phyloP scores from a whole-genome alignment of 2,113 vertebrate genomes.

The Apus apus region DNA sequence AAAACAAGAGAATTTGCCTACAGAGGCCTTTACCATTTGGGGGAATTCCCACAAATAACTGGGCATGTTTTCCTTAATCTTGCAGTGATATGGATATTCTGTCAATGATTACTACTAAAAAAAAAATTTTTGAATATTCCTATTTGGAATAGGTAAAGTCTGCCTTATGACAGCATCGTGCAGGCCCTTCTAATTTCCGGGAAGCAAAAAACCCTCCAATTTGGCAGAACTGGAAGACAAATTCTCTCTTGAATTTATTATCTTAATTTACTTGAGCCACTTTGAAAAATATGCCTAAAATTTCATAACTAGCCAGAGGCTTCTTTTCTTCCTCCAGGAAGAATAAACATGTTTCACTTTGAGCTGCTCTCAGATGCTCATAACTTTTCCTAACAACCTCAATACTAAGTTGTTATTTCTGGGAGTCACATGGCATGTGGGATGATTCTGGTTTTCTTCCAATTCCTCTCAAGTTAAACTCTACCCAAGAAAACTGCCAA shows the following conservation, averaged over 20 bases:
- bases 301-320: not conserved
- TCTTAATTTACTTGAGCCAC: not conserved
- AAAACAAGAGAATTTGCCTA: not conserved
- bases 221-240: not conserved
- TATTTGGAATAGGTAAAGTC: not conserved
- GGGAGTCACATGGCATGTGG: constrained; percentile 56
- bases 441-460: constrained; percentile 57
- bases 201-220: not conserved
- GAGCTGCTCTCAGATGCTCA: constrained; percentile 10
- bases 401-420: constrained; percentile 54
- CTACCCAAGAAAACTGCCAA: constrained; percentile 33
- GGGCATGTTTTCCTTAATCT: not conserved
- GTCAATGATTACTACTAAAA: not conserved
- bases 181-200: not conserved
- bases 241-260: not conserved
- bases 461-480: constrained; percentile 49
- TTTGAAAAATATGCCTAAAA: not conserved
- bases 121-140: not conserved
- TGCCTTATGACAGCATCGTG: accelerated
- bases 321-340: not conserved
- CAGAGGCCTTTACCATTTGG: not conserved
- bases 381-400: constrained; percentile 39
- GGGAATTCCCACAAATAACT: not conserved
- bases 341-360: constrained; percentile 20
- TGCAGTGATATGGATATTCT: not conserved